A percentile compares a stretch with the other conserved stretches of the same genome.
phyloP scores from a whole-genome alignment of 2,797 vertebrate genomes.

The Ceyx erithaca region DNA sequence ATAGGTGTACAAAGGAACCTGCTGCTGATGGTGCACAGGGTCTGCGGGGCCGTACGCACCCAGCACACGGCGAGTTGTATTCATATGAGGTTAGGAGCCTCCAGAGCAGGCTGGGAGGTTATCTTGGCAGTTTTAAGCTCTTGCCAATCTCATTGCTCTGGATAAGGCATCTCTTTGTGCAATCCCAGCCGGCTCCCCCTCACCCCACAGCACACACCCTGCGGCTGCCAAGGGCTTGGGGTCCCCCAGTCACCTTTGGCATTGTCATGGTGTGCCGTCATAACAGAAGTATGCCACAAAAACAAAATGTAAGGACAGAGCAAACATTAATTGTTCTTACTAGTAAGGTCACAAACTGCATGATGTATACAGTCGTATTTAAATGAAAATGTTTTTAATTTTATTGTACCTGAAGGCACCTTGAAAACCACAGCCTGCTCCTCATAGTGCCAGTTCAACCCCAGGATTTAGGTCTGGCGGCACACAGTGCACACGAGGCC shows the following conservation, averaged over 20 bases:
- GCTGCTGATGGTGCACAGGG: accelerated
- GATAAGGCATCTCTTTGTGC: not conserved
- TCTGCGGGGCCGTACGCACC: accelerated
- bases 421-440: conserved; percentile 16
- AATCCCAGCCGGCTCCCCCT: accelerated
- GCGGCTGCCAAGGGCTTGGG: not conserved
- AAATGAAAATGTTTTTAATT: not conserved
- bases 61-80: accelerated
- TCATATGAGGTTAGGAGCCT: not conserved
- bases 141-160: not conserved
- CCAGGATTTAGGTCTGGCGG: not conserved
- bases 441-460: not conserved
- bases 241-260: accelerated
- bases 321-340: not conserved
- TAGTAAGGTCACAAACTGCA: not conserved
- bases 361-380: accelerated
- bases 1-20: not conserved
- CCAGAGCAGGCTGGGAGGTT: not conserved
- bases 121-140: not conserved
- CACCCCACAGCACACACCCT: not conserved
- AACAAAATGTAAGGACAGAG: not conserved
- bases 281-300: not conserved
- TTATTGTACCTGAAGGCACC: not conserved
- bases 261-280: accelerated
- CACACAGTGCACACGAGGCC: not conserved